These are phyloP conservation scores for Mellivora capensis DNA, from an alignment of 2,113 vertebrate species.

Conservation along the genomic window DNA sequence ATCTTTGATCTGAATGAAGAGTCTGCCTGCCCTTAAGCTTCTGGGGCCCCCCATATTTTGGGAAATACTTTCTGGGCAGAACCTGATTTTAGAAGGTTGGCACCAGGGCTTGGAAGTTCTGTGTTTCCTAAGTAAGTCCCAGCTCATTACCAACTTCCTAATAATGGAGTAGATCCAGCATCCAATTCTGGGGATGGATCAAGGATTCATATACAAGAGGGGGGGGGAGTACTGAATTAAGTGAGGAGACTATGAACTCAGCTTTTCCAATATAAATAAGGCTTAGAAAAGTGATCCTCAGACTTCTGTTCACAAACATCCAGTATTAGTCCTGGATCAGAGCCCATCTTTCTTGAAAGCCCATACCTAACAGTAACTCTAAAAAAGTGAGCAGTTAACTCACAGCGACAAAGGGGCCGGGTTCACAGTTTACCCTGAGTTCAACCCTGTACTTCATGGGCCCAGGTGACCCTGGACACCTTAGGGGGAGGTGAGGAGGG, in stretches of 20 bases:
- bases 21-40: not conserved
- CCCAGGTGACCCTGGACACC: not conserved
- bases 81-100: not conserved
- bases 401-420: not conserved
- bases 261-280: not conserved
- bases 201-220: not conserved
- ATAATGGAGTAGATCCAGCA: not conserved
- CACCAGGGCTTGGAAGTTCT: not conserved
- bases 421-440: not conserved
- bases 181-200: no score
- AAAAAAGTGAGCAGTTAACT: not conserved
- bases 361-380: not conserved
- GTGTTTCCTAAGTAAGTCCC: not conserved
- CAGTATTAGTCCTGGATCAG: not conserved
- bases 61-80: not conserved
- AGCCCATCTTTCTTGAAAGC: not conserved
- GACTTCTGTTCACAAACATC: not conserved
- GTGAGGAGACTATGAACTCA: not conserved
- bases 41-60: not conserved
- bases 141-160: not conserved
- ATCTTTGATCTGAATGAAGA: not conserved
- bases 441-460: not conserved
- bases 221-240: not conserved
- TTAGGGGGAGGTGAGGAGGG: not conserved
- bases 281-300: not conserved